Evolutionary conservation across 2,888 invertebrate genomes (phyloP).

Genomic region (Oxytorus armatus): DNA sequence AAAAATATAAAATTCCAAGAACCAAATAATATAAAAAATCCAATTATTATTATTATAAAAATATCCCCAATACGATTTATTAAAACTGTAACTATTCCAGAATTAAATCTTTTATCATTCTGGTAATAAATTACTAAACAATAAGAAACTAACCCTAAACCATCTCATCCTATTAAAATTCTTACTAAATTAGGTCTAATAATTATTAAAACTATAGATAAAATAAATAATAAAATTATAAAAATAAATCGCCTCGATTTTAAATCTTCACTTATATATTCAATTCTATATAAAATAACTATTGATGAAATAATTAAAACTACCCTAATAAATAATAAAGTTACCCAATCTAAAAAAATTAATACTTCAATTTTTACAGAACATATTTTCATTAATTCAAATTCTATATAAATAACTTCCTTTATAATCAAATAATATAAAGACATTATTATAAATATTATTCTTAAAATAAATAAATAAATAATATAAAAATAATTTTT

Average conservation of each 20-base stretch:
- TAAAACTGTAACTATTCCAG: constrained; percentile 90
- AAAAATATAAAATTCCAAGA: constrained; percentile 83
- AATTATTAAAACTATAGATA: constrained; percentile 89
- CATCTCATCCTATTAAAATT: constrained; percentile 91
- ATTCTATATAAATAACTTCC: constrained; percentile 86
- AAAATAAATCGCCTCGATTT: constrained; percentile 88
- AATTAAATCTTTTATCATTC: constrained; percentile 89
- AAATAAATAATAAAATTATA: constrained; percentile 88
- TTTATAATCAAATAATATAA: constrained; percentile 80
- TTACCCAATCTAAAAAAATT: constrained; percentile 88
- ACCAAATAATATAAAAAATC: constrained; percentile 86
- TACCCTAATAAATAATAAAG: constrained; percentile 88
- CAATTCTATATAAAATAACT: constrained; percentile 77
- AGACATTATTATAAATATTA: no score
- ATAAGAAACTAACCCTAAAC: constrained; percentile 90
- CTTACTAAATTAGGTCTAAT: constrained; percentile 89
- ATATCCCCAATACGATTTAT: constrained; percentile 91
- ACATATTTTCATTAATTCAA: constrained; percentile 86
- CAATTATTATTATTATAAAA: constrained; percentile 87
- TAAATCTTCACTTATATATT: constrained; percentile 87
- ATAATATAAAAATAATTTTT: no score
- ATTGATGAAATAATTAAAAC: constrained; percentile 88
- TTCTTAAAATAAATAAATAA: no score
- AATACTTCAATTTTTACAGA: constrained; percentile 85
- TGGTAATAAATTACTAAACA: constrained; percentile 90